Percentiles rank a stretch among this genome's conserved stretches.
phyloP scores from a whole-genome alignment of 2,888 invertebrate species.

The Diploptera punctata region DNA sequence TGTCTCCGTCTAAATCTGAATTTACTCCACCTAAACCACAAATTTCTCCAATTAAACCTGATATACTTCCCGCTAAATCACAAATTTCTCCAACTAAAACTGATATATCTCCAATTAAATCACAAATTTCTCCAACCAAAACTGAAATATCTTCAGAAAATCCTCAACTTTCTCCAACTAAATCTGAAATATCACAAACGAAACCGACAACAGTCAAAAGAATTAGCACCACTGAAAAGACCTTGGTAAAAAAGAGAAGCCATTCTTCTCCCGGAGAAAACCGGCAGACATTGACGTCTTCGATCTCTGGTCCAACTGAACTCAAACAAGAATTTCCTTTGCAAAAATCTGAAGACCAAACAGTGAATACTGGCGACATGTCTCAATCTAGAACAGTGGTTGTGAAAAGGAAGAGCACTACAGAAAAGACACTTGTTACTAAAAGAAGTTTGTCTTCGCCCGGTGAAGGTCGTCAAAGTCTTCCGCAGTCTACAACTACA shows the following conservation, averaged over 20 bases:
- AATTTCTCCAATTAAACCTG: too few species aligned
- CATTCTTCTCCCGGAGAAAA: neutral
- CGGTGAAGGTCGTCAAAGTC: slow-evolving; percentile 32
- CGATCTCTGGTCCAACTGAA: neutral
- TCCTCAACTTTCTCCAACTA: too few species aligned
- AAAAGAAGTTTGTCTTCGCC: slow-evolving; percentile 42
- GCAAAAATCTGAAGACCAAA: too few species aligned
- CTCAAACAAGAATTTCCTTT: too few species aligned
- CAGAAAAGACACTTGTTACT: slow-evolving; percentile 26
- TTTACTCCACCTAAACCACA: too few species aligned
- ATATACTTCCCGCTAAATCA: too few species aligned
- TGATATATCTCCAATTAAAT: too few species aligned
- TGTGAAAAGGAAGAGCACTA: slow-evolving; percentile 27
- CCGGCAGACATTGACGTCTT: neutral
- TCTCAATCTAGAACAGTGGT: neutral
- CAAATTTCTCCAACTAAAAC: too few species aligned
- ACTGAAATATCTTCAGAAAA: too few species aligned
- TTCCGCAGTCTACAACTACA: neutral
- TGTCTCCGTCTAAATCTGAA: too few species aligned
- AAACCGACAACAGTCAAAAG: neutral
- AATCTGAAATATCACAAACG: neutral
- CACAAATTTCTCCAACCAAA: too few species aligned
- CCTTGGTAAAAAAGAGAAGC: neutral
- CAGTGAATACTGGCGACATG: too few species aligned
- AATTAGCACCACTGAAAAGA: neutral